Evolutionary conservation across 2,113 vertebrate genomes (phyloP), one percentile per base, ranked within the genome.

Genomic region (Campylomormyrus tamandua): DNA sequence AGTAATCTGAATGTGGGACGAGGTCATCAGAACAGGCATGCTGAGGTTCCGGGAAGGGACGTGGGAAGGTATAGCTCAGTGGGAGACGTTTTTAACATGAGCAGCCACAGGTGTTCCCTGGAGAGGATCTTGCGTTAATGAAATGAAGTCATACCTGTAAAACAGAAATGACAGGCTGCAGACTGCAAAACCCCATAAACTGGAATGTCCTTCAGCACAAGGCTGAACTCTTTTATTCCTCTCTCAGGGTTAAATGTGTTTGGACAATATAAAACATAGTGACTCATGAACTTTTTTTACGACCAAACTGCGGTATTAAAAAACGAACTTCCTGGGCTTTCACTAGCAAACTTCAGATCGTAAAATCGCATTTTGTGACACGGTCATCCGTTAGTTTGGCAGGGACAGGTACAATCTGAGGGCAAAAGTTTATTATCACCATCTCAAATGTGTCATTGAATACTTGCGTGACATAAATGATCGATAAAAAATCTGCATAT

Each of bases 221-320:
- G 88, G 77, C 39, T 90, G 49, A 88, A 52, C 87, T 42, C 39
- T 90, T 91, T 91, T 91, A 91, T 91, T 90, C 35, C 86, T 48
- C 49, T 83, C 35, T 35, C 17, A 56, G 21, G 46, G 53, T 45
- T 84, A 90, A 66, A 48, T 48, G 19, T 89, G 89, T 90, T 70
- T 83, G 35, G 62, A 90, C 35, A 90, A 87, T 83, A 66, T 90
- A 93, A 91, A 92, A 70, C 17, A 83, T 35, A 88, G 90, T 92
- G 42, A 92, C 89, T 92, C 90, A 92, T 92, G 74, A 92, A 92
- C 91, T 92, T 94, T 92, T 92, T 94, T 94, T 93, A 93, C 87
- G 91, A 87, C 53, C 77, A 66, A 39, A 84, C 87, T 19, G 77
- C 89, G 27, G 89, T 83, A 83, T 10, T 53, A 86, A 49, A 88